These are phyloP conservation scores for Ornithorhynchus anatinus DNA, from an alignment of 2,113 vertebrate genomes.

Conservation along the genomic window DNA sequence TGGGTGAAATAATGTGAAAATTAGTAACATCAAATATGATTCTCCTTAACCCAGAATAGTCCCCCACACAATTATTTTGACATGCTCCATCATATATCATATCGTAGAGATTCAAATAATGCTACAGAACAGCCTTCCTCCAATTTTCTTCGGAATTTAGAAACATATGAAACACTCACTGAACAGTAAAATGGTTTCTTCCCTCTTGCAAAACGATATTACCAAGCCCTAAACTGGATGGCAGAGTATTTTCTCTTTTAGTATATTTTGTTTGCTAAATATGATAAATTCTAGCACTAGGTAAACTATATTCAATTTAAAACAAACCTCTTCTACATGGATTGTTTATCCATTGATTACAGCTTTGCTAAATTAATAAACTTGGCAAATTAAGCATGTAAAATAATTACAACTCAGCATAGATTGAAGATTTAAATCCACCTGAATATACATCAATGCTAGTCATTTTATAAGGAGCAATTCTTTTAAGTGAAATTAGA, in stretches of 20 bases:
- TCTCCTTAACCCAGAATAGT: constrained; percentile 74
- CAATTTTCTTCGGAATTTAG: constrained; percentile 54
- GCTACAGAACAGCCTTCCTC: constrained; percentile 51
- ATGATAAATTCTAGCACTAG: not conserved
- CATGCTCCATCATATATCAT: constrained; percentile 67
- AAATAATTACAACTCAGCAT: not conserved
- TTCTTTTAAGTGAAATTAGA: not conserved
- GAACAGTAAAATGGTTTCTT: constrained; percentile 35
- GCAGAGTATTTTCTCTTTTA: constrained; percentile 16
- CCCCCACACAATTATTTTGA: constrained; percentile 76
- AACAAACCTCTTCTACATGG: not conserved
- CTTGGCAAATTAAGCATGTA: not conserved
- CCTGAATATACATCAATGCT: not conserved
- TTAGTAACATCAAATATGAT: constrained; percentile 79
- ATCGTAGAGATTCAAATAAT: constrained; percentile 65
- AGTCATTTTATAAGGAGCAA: constrained; percentile 18
- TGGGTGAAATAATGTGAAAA: constrained; percentile 79
- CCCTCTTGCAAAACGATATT: constrained; percentile 24
- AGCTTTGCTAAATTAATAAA: not conserved
- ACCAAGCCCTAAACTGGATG: constrained; percentile 2
- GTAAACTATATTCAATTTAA: not conserved
- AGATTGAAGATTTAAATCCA: constrained; percentile 9
- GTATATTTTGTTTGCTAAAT: not conserved
- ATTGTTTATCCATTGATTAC: not conserved
- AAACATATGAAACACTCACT: constrained; percentile 43